These are phyloP conservation scores for Caenorhabditis latens DNA, from an alignment of 1,140 invertebrate species.

Conservation along the genomic window DNA sequence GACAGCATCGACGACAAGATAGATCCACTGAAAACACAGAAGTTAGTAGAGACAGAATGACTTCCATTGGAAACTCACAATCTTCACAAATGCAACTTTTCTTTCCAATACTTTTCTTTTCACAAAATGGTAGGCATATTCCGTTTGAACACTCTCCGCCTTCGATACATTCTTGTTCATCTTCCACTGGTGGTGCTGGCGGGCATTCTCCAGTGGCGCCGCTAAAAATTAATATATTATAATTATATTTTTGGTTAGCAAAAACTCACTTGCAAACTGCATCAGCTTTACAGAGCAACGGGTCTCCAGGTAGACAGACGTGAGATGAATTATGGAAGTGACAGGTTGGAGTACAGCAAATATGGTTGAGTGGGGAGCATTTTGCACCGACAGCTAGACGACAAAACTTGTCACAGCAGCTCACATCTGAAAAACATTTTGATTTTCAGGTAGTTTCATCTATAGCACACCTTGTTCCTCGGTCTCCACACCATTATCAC, in stretches of 20 bases:
- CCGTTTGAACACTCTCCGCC: slow-evolving; percentile 60
- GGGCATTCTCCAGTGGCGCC: slow-evolving; percentile 61
- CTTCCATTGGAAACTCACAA: slow-evolving; percentile 35
- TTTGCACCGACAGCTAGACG: background rate
- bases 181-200: slow-evolving; percentile 31
- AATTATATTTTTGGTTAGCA: background rate
- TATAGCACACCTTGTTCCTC: background rate
- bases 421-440: background rate
- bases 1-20: slow-evolving; percentile 58
- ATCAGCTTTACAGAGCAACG: slow-evolving; percentile 25
- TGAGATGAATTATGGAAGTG: slow-evolving; percentile 30
- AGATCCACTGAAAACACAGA: slow-evolving; percentile 51
- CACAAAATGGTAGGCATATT: slow-evolving; percentile 61
- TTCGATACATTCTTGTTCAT: slow-evolving; percentile 57
- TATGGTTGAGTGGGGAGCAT: slow-evolving; percentile 59
- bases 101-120: slow-evolving; percentile 57
- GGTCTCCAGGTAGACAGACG: slow-evolving; percentile 43
- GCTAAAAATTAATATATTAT: slow-evolving; percentile 11
- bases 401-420: slow-evolving; percentile 49
- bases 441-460: background rate
- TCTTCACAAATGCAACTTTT: slow-evolving; percentile 66
- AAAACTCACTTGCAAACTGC: slow-evolving; percentile 44
- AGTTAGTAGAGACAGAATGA: too few relatives aligned
- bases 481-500: slow-evolving; percentile 57
- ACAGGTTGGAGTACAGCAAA: slow-evolving; percentile 50